Evolutionary conservation across 53 echinoderm and acorn worm genomes (phyloP).

Genomic region (Holothuria leucospilota): DNA sequence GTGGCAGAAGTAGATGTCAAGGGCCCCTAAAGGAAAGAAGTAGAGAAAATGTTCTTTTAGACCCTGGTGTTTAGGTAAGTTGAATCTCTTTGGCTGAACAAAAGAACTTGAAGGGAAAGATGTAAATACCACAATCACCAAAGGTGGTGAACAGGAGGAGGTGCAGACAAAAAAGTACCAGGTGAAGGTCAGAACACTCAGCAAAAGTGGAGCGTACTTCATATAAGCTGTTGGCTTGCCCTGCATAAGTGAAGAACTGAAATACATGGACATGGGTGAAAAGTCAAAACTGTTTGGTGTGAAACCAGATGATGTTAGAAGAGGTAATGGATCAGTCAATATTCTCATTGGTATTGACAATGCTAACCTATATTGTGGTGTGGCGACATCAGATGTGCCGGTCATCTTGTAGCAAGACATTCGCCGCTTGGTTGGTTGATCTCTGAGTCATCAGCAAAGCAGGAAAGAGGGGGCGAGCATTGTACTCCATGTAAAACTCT

Average conservation of each 20-base stretch:
- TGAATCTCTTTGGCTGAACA: constrained; percentile 14
- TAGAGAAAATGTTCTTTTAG: constrained; percentile 44
- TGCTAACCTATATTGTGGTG: constrained; percentile 1
- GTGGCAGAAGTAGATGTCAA: not conserved
- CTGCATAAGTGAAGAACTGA: too few species aligned
- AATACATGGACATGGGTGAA: constrained; percentile 13
- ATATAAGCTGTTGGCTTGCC: constrained; percentile 63
- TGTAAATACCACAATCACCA: constrained; percentile 13
- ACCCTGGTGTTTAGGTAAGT: constrained; percentile 60
- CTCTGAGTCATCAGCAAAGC: constrained; percentile 42
- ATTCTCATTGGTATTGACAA: constrained; percentile 54
- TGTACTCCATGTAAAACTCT: constrained; percentile 57
- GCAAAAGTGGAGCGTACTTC: not conserved
- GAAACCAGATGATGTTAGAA: not conserved
- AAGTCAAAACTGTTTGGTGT: constrained; percentile 9
- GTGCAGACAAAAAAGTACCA: constrained; percentile 22
- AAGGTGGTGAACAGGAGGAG: constrained; percentile 22
- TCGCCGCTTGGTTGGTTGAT: constrained; percentile 71
- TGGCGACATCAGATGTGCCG: constrained; percentile 26
- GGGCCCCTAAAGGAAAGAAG: not conserved
- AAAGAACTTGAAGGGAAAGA: constrained; percentile 6
- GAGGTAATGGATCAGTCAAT: constrained; percentile 49
- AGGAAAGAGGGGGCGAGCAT: not conserved
- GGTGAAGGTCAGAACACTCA: constrained; percentile 4
- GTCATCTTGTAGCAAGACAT: constrained; percentile 44